Evolutionary conservation across 2,113 vertebrate species (phyloP), one percentile per base, ranked within the genome.

Genomic region (Actenoides hombroni): DNA sequence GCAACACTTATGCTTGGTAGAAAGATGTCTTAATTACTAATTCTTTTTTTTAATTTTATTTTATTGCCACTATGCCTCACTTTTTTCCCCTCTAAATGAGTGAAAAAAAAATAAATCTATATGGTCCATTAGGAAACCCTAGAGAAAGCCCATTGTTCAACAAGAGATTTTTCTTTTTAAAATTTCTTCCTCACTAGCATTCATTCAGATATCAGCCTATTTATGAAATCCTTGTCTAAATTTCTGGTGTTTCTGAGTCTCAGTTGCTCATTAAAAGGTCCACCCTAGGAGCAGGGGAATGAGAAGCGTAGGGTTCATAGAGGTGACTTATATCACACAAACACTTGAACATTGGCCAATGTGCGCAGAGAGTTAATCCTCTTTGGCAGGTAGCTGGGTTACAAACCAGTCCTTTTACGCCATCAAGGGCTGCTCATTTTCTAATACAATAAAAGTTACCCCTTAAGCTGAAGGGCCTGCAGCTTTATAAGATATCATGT

Each of bases 381-480:
- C 67, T 63, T 53, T 90, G 61, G 65, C 56, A 89, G 78, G 28
- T 56, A 73, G 49, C 10, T 3, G 6, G 73, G 31, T 71, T 54
- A 54, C 48, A 59, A 83, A 90, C n/a, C 17, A 60, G 35, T 23
- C 13, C 4, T 61, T 80, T 85, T 65, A 48, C 71, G 48, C 60
- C 37, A 68, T n/a, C 15, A 33, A 61, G 42, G 19, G 28, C n/a
- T 92, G 68, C 68, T 92, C 48, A 25, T 85, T 96, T 94, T 78
- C n/a, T 44, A 51, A 44, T 59, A 48, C 5, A 53, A 0, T 51
- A 85, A 46, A 33, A 49, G 48, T 54, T 94, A 91, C n/a, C 51
- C 54, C 51, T 91, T n/a, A 56, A 80, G n/a, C 16, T 40, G 9
- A 83, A 88, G 39, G 39, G 60, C 13, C 10, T 78, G 35, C 10